phyloP scores from a whole-genome alignment of 1,140 invertebrate genomes.

The Achatina immaculata region DNA sequence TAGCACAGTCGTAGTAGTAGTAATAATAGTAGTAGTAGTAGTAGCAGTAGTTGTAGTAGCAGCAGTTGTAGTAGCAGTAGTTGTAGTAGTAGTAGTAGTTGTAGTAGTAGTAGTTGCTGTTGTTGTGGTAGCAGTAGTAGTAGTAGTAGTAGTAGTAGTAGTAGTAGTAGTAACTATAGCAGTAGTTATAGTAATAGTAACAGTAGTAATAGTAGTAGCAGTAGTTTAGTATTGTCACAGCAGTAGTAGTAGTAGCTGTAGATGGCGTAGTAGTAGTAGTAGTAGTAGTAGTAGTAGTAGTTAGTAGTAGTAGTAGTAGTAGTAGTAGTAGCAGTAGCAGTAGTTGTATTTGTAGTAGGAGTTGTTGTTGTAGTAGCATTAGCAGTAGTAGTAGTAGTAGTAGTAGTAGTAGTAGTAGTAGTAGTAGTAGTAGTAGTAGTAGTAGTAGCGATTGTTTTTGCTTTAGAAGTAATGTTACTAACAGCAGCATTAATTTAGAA shows the following conservation, averaged over 20 bases:
- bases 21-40: too few species aligned
- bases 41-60: too few species aligned
- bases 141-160: slow-evolving; percentile 34
- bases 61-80: slow-evolving; percentile 46
- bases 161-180: slow-evolving; percentile 38
- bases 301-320: slow-evolving; percentile 23
- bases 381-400: slow-evolving; percentile 28
- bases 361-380: too few species aligned
- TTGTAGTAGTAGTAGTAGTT: slow-evolving; percentile 41
- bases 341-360: neutral
- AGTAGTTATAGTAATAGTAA: slow-evolving; percentile 15
- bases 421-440: slow-evolving; percentile 42
- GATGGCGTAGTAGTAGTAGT: too few species aligned
- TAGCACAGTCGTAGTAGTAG: neutral
- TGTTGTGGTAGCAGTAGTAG: too few species aligned
- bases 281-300: too few species aligned
- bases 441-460: slow-evolving; percentile 36
- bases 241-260: too few species aligned
- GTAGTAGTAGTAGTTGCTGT: too few species aligned
- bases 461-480: too few species aligned
- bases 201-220: slow-evolving; percentile 28
- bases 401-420: slow-evolving; percentile 40
- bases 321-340: slow-evolving; percentile 40
- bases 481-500: too few species aligned
- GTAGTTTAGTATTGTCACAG: too few species aligned